Conservation (phyloP, 2,113 vertebrate genomes). For the Chaetura pelagica region DNA sequence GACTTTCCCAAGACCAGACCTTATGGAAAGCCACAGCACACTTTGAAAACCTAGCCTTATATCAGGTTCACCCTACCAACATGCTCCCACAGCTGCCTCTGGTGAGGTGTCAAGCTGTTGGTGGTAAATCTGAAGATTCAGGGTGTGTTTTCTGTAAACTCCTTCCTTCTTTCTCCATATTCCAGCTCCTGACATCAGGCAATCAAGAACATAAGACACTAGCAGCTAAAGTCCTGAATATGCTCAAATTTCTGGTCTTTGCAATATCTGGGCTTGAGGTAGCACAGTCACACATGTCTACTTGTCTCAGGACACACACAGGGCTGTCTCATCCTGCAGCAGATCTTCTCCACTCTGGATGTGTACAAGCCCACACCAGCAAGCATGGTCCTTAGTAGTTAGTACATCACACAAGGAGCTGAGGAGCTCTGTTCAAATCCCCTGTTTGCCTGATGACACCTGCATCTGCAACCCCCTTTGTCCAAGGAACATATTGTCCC, state of each 20-base stretch:
- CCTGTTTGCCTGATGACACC: not conserved
- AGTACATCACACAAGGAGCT: not conserved
- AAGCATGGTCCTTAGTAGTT: not conserved
- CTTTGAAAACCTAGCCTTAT: not conserved
- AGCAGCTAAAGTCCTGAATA: not conserved
- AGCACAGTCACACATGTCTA: not conserved
- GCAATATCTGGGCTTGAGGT: not conserved
- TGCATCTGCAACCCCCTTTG: accelerated
- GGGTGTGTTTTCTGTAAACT: not conserved
- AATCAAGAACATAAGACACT: not conserved
- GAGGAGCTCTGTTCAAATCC: not conserved
- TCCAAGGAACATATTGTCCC: not conserved
- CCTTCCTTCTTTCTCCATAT: not conserved
- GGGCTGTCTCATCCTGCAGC: not conserved
- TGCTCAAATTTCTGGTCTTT: not conserved
- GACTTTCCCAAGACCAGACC: not conserved
- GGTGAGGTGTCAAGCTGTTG: not conserved
- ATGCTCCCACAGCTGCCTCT: accelerated
- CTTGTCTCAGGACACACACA: not conserved
- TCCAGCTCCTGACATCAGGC: not conserved
- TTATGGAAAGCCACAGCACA: not conserved
- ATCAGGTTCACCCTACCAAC: not conserved
- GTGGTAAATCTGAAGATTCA: not conserved
- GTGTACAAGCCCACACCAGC: not conserved
- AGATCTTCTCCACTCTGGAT: not conserved